A percentile compares a stretch with the other conserved stretches of the same genome.
Evolutionary conservation across 2,113 vertebrate genomes (phyloP).

Genomic region (Petroica traversi): DNA sequence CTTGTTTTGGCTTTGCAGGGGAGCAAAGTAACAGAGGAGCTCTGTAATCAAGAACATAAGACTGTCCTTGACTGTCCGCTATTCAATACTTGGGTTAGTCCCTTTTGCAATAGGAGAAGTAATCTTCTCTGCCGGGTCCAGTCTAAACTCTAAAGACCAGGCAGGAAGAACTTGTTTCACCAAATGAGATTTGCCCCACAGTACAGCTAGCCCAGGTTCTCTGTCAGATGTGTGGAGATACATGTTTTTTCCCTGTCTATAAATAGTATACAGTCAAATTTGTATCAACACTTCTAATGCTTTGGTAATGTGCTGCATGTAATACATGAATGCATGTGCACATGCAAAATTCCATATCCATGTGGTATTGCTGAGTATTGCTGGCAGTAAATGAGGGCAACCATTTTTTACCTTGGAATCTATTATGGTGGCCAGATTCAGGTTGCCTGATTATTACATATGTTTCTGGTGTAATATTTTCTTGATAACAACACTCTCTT

Average conservation of each 20-base stretch:
- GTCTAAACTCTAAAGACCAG: not conserved
- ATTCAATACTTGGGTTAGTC: fast-evolving
- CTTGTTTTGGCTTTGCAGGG: not conserved
- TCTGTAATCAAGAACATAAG: not conserved
- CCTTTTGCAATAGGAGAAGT: not conserved
- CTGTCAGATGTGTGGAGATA: not conserved
- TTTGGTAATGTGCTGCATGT: not conserved
- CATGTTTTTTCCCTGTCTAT: not conserved
- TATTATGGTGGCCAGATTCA: not conserved
- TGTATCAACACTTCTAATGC: not conserved
- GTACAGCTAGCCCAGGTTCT: not conserved
- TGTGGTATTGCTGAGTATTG: not conserved
- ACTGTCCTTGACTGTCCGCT: not conserved
- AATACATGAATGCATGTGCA: not conserved
- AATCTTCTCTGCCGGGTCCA: not conserved
- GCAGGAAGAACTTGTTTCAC: not conserved
- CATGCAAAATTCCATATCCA: not conserved
- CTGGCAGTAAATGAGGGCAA: not conserved
- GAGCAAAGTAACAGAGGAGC: not conserved
- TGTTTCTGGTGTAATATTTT: not conserved
- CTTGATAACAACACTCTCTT: not conserved
- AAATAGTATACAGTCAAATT: not conserved
- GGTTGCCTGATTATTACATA: not conserved
- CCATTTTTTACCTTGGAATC: not conserved
- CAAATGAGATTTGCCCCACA: too few relatives aligned